phyloP scores from a whole-genome alignment of 1,140 invertebrate genomes.

The Pogonognathellus flavescens region DNA sequence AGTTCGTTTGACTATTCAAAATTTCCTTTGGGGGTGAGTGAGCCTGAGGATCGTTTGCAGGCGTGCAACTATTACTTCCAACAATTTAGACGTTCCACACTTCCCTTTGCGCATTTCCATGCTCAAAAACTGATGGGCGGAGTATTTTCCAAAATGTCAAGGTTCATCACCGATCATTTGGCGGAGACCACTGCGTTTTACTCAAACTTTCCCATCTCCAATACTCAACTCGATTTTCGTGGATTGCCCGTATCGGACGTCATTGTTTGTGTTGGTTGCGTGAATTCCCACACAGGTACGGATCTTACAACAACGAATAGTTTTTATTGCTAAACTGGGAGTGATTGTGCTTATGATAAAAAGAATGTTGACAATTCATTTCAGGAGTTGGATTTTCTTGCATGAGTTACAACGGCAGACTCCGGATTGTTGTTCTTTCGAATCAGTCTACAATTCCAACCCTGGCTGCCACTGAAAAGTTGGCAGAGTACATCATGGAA shows the following conservation, averaged over 20 bases:
- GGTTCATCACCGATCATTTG: neutral
- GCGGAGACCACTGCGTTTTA: neutral
- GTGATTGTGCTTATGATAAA: too few species aligned
- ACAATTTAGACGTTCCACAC: neutral
- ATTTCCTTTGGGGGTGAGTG: neutral
- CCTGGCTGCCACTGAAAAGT: neutral
- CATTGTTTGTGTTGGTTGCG: neutral
- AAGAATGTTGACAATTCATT: neutral
- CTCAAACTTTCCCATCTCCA: neutral
- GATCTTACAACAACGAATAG: neutral
- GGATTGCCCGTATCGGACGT: neutral
- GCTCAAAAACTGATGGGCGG: neutral
- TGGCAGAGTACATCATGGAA: neutral
- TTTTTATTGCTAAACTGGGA: too few species aligned
- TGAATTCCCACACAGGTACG: neutral
- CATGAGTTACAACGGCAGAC: neutral
- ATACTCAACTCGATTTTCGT: neutral
- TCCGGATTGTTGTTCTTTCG: neutral
- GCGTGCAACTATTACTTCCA: neutral
- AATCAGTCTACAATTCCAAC: neutral
- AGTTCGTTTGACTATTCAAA: neutral
- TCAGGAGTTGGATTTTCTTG: neutral
- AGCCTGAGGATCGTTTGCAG: neutral
- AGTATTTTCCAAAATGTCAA: neutral
- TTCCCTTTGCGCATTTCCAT: neutral